Base-by-base conservation (phyloP, 2,797 vertebrate genomes). In the Acanthis flammea region DNA sequence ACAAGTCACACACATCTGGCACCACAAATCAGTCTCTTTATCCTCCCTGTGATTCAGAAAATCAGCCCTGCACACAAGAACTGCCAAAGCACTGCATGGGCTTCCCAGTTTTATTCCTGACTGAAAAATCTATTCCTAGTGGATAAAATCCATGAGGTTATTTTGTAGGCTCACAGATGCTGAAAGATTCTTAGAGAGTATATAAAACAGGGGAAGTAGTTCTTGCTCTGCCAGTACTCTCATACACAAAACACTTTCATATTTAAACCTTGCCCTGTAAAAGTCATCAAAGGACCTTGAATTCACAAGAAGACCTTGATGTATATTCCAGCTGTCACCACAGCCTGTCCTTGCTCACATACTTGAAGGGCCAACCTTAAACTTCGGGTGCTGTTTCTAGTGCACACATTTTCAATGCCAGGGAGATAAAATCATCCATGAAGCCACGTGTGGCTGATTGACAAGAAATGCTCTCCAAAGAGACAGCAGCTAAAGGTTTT, bases 81-180 rank as follows among this genome's bases (percentile, higher is more conserved):
- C 31, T 81, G 67, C 68, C 2, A 4, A 81, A 81, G 35, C 2
- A 6, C 85, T 75, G 37, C 28, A 45, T 1, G 63, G 53, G 53
- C n/a, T 70, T 58, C 75, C 51, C 18, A 18, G 72, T 41, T 88
- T 93, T 88, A 92, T 75, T 95, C 79, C 79, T 66, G 39, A 53
- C 87, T 72, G 57, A 55, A 78, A 82, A 55, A 78, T 25, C 75
- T 57, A 27, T 30, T 90, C 55, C 68, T 71, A 74, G 77, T 8
- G 41, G 84, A 80, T 47, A 67, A 93, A 96, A 90, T 27, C 55
- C 39, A 65, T n/a, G 68, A 57, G 50, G 78, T 41, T 76, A 19
- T 78, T 95, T 30, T 72, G 73, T 28, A 72, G 90, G 58, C 58
- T 94, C 42, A 47, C 44, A 74, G 78, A 82, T 12, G 27, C 57